Conservation (phyloP, 1,140 invertebrate genomes). For the Ganaspis sp. region DNA sequence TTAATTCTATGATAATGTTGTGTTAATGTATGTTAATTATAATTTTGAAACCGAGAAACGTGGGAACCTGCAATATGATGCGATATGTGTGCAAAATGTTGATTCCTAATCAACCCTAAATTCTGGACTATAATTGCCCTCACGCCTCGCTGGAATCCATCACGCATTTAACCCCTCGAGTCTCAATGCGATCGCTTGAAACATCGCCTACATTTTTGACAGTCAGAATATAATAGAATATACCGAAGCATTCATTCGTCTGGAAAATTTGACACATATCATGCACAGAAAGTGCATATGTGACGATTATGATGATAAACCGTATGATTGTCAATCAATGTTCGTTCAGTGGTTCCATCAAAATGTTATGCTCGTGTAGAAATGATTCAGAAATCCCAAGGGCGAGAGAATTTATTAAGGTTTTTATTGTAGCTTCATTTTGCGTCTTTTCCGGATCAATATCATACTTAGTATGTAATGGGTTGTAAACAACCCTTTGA, state of each 20-base stretch:
- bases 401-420: neutral
- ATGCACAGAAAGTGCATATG: slow-evolving; percentile 25
- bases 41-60: slow-evolving; percentile 17
- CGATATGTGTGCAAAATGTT: neutral
- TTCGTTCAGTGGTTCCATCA: neutral
- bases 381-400: slow-evolving; percentile 1
- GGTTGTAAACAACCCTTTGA: too few relatives aligned
- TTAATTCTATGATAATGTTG: too few relatives aligned
- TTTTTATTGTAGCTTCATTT: slow-evolving; percentile 8
- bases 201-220: neutral
- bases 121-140: neutral
- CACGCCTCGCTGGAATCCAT: slow-evolving; percentile 23
- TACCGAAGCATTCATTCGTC: slow-evolving; percentile 38
- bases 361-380: neutral
- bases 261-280: slow-evolving; percentile 61
- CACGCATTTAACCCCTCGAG: neutral
- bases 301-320: slow-evolving; percentile 29
- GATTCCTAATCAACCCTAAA: neutral
- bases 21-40: too few relatives aligned
- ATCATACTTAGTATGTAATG: slow-evolving; percentile 11
- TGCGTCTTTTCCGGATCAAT: neutral
- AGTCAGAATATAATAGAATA: slow-evolving; percentile 10
- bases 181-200: neutral
- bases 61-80: slow-evolving; percentile 5
- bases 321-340: neutral